Conservation (phyloP, 2,113 vertebrate species). For the Erinaceus europaeus region DNA sequence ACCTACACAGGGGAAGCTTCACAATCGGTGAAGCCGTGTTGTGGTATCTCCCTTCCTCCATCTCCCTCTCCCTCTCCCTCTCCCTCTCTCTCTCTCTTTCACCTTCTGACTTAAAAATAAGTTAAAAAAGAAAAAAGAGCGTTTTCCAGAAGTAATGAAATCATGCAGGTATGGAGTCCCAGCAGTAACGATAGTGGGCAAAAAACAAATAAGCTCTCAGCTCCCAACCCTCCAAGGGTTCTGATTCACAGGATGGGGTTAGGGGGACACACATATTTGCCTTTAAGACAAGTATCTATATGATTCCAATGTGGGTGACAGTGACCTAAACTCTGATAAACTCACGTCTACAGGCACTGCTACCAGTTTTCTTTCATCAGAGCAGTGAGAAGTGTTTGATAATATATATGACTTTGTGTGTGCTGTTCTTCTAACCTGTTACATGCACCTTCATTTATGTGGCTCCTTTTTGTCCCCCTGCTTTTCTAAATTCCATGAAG, state of each 20-base stretch:
- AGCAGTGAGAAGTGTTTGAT: neutral
- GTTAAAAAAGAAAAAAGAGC: too few species aligned
- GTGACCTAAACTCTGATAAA: neutral
- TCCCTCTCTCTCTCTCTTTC: too few species aligned
- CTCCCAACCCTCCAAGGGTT: neutral
- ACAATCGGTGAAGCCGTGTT: too few species aligned
- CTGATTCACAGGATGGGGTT: neutral
- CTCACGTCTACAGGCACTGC: accelerated
- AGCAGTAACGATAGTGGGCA: too few species aligned
- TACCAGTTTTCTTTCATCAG: neutral
- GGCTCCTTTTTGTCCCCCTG: too few species aligned
- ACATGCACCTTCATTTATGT: too few species aligned
- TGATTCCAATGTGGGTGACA: accelerated
- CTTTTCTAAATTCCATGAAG: neutral
- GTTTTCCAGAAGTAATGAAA: too few species aligned
- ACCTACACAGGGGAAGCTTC: too few species aligned
- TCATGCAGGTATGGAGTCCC: neutral
- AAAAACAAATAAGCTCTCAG: too few species aligned
- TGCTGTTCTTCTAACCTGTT: neutral
- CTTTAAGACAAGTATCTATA: neutral
- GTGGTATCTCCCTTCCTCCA: too few species aligned
- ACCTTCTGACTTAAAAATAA: too few species aligned
- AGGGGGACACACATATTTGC: neutral
- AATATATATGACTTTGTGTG: neutral
- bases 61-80: too few species aligned